These are phyloP conservation scores for Ictidomys tridecemlineatus DNA, from an alignment of 2,113 vertebrate species.

Conservation along the genomic window DNA sequence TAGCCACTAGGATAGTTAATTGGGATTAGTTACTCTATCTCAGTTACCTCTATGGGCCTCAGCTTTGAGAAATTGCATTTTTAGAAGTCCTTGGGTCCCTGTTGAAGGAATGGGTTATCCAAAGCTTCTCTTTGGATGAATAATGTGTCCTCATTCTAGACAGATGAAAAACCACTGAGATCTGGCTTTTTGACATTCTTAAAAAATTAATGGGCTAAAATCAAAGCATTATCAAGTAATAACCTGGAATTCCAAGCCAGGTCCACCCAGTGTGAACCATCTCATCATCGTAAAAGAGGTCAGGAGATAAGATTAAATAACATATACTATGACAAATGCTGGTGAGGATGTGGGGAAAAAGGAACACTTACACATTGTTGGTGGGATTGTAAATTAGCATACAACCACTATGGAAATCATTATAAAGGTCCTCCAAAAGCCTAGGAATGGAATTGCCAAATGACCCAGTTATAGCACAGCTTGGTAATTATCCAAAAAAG, in stretches of 20 bases:
- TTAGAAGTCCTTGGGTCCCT: neutral
- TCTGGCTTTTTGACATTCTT: neutral
- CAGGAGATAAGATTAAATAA: neutral
- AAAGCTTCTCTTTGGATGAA: neutral
- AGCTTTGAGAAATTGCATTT: neutral
- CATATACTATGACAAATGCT: too few relatives aligned
- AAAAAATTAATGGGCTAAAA: neutral
- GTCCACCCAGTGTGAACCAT: neutral
- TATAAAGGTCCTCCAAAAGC: too few relatives aligned
- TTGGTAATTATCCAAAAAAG: too few relatives aligned
- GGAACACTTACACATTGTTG: too few relatives aligned
- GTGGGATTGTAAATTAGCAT: too few relatives aligned
- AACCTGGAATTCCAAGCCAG: neutral
- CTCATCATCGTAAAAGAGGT: neutral
- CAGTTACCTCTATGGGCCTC: neutral
- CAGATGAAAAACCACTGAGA: neutral
- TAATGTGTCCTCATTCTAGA: neutral
- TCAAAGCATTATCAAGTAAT: neutral
- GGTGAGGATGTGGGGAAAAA: too few relatives aligned
- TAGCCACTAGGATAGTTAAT: neutral
- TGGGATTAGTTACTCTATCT: neutral
- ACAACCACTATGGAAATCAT: too few relatives aligned
- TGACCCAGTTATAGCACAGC: too few relatives aligned
- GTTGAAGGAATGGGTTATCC: neutral
- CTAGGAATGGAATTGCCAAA: too few relatives aligned